Base-by-base conservation (phyloP, 2,888 invertebrate species). In the Chrysolina haemoptera region DNA sequence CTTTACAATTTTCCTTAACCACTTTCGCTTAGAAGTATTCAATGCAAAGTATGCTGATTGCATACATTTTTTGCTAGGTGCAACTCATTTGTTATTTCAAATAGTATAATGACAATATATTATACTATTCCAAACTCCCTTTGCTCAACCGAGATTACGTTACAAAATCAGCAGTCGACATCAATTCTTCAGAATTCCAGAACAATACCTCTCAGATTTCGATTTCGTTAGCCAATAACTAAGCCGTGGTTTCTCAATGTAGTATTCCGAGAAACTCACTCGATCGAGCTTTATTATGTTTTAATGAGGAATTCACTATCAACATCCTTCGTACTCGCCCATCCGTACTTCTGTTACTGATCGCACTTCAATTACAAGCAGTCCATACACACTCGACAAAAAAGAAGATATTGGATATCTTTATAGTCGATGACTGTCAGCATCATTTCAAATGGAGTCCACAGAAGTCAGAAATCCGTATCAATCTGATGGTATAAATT, bases 221-320 rank as follows among this genome's bases (percentile, higher is more conserved):
- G 50, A 50, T 50, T 50, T 50, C 50, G 50, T 50, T 50, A 9
- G 50, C 50, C 18, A 50, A 50, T 18, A 50, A 50, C 50, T 1
- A 5, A 50, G 50, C 50, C n/a, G n/a, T 14, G 46, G 12, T n/a
- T 50, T 50, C 50, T 10, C 18, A 9, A 18, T 18, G 50, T 16
- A 4, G 50, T 18, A 50, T 50, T 50, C 50, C 18, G 18, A n/a
- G 50, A 50, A 50, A 18, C 18, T 18, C 18, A 14, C n/a, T 50
- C 18, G 50, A 18, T 50, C 50, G 1, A 50, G 50, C n/a, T 50
- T 50, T 18, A 50, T 50, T 18, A 50, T 50, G 50, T 16, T 16
- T 18, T 18, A 18, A n/a, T 50, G 50, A 10, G 18, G 50, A 50
- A 50, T 50, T 50, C 50, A 16, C 50, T 50, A 18, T 50, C 50